Evolutionary conservation across 2,797 vertebrate genomes (phyloP).

Genomic region (Falco novaeseelandiae): DNA sequence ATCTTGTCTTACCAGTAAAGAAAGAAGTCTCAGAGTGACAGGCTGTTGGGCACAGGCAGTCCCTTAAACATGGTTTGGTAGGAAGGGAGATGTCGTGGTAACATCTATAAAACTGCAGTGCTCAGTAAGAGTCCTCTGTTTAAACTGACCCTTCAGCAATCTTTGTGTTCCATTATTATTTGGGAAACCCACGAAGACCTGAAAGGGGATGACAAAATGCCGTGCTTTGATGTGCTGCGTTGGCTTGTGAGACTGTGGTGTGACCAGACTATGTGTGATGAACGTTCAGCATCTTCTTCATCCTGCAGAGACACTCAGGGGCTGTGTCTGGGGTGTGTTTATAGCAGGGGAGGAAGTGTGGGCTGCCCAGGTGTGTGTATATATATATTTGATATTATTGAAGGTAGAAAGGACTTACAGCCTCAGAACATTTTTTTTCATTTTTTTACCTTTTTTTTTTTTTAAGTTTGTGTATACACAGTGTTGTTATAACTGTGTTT

Average conservation of each 20-base stretch:
- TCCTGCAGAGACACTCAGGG: not conserved
- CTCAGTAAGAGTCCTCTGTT: not conserved
- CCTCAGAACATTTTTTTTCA: not conserved
- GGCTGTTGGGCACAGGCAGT: not conserved
- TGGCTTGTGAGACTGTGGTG: not conserved
- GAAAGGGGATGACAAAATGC: not conserved
- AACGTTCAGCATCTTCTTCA: not conserved
- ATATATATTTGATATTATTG: not conserved
- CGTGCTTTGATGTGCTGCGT: not conserved
- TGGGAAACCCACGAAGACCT: not conserved
- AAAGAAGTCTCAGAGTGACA: not conserved
- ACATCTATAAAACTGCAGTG: not conserved
- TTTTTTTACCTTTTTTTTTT: accelerated
- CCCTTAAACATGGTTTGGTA: not conserved
- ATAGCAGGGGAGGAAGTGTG: not conserved
- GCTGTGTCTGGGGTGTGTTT: not conserved
- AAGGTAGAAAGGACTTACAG: not conserved
- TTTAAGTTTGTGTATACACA: not conserved
- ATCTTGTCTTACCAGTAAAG: not conserved
- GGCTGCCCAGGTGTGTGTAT: not conserved
- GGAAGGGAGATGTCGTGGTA: not conserved
- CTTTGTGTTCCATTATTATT: not conserved
- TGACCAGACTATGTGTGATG: not conserved
- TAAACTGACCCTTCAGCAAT: not conserved
- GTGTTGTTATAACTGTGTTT: not conserved